Conservation (phyloP, 2,113 vertebrate genomes). For the Pyrgilauda ruficollis region DNA sequence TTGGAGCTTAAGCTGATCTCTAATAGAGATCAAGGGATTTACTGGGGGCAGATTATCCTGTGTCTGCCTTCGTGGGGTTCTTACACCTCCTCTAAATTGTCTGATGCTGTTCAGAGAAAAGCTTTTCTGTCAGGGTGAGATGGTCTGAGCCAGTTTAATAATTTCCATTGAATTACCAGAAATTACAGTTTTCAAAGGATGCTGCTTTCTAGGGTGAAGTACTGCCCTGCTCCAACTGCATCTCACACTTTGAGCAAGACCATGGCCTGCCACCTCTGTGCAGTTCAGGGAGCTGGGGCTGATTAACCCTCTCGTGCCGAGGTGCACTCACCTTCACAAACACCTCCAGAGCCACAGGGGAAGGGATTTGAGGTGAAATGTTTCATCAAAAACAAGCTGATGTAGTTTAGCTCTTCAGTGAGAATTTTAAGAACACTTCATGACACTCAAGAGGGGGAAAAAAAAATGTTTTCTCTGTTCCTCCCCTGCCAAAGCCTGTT, state of each 20-base stretch:
- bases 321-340: neutral
- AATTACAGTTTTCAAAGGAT: slow-evolving; percentile 52
- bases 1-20: slow-evolving; percentile 63
- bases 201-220: slow-evolving; percentile 24
- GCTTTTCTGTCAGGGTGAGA: slow-evolving; percentile 37
- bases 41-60: slow-evolving; percentile 55
- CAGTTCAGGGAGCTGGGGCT: neutral
- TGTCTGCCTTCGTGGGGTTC: slow-evolving; percentile 55
- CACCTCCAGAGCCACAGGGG: neutral
- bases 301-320: neutral
- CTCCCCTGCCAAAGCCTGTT: slow-evolving; percentile 13
- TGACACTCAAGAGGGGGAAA: neutral
- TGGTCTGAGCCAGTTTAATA: slow-evolving; percentile 38
- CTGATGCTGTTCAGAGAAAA: slow-evolving; percentile 55
- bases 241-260: neutral
- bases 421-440: slow-evolving; percentile 31
- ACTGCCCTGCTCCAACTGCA: neutral
- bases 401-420: neutral
- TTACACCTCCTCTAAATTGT: slow-evolving; percentile 58
- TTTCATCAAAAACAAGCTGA: neutral
- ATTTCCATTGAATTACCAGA: slow-evolving; percentile 58
- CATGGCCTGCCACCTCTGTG: neutral
- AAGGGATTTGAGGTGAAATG: neutral
- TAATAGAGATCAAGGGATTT: slow-evolving; percentile 66
- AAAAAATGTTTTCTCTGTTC: neutral